Base-by-base conservation (phyloP, 2,113 vertebrate genomes). In the Oenanthe melanoleuca region DNA sequence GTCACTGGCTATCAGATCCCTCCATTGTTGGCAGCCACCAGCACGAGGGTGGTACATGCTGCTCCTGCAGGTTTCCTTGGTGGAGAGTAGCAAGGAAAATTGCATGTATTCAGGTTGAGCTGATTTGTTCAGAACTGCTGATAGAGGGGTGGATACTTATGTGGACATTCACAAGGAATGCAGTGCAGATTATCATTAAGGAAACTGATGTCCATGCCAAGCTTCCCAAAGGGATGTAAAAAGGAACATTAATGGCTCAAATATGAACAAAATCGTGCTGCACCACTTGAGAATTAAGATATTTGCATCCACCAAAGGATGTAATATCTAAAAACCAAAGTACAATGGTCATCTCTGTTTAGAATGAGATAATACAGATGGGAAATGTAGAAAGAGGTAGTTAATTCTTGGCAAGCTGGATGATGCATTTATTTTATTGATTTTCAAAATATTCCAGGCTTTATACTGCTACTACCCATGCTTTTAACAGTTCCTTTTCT, bases 181-280 rank as follows among this genome's bases (percentile, higher is more conserved):
- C 90, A 80, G 85, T 73, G 59, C 20, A 31, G 55, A 84, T 38
- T 80, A 49, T 24, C 50, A 78, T 77, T 69, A 89, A 50, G 86
- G 81, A 89, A 97, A 88, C 12, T 87, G 34, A 33, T 79, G 42
- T 74, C 74, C 50, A 18, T 56, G 52, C 17, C 81, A 60, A 90
- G 59, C 24, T 93, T 80, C 60, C 55, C 33, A 70, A 92, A 75
- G 24, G 12, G 11, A 21, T 5, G 3, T 12, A 85, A 91, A 80
- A 89, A 66, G 26, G 81, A 96, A 70, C 31, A 40, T 37, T 82
- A 85, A 64, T 11, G 45, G 38, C 37, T 87, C 70, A 88, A 85
- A 86, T 79, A 31, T 69, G 67, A 93, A 84, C 33, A 86, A 95
- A 71, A 63, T 24, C 64, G 91, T 94, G 72, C 60, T 71, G 60